Evolutionary conservation across 2,113 vertebrate genomes (phyloP).

Genomic region (Sialia sialis): DNA sequence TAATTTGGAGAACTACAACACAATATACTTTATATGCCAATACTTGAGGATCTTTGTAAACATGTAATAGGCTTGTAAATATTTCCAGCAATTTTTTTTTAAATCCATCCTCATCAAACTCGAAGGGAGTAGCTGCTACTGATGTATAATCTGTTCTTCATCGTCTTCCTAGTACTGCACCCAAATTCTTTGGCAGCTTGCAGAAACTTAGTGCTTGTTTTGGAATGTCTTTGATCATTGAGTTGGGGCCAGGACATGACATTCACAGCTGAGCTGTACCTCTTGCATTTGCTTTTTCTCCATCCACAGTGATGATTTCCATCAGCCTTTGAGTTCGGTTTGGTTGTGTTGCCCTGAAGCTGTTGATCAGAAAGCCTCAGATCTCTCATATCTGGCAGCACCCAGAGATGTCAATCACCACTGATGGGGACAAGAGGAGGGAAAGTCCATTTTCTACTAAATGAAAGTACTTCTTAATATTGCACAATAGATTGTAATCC

Average conservation of each 20-base stretch:
- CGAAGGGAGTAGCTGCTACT: slow-evolving; percentile 38
- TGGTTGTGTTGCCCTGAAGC: neutral
- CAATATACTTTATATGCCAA: neutral
- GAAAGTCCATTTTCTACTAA: neutral
- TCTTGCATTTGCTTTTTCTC: slow-evolving; percentile 10
- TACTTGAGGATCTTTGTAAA: neutral
- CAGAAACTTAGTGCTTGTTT: slow-evolving; percentile 42
- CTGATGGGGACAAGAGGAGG: neutral
- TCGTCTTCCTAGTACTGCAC: slow-evolving; percentile 56
- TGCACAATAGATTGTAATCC: neutral
- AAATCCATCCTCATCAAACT: slow-evolving; percentile 2
- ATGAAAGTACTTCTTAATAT: neutral
- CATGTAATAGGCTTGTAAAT: neutral
- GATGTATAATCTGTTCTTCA: slow-evolving; percentile 56
- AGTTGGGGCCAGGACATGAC: slow-evolving; percentile 2
- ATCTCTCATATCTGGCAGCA: neutral
- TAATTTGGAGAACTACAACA: neutral
- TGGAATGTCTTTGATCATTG: slow-evolving; percentile 42
- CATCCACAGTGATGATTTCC: neutral
- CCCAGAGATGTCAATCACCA: neutral
- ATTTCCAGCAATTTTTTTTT: neutral
- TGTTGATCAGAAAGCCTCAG: neutral
- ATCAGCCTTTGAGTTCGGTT: neutral
- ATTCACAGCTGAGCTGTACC: neutral
- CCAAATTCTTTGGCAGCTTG: slow-evolving; percentile 67